phyloP scores from a whole-genome alignment of 1,140 invertebrate species.

The Scaptomyza hsui region DNA sequence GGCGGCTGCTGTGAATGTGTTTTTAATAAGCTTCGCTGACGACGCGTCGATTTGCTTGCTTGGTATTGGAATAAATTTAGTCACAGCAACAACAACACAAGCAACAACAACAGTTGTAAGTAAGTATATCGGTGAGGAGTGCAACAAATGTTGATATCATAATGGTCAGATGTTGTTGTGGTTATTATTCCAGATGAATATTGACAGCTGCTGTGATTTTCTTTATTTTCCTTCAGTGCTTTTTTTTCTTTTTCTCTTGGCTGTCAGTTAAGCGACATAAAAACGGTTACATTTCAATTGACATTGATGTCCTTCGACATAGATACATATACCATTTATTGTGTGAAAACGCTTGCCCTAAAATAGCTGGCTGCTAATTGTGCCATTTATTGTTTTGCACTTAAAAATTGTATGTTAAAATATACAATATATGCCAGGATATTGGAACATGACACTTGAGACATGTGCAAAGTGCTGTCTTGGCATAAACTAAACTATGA shows the following conservation, averaged over 20 bases:
- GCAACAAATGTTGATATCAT: neutral
- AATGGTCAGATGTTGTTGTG: neutral
- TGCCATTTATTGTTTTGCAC: neutral
- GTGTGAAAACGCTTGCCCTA: too few species aligned
- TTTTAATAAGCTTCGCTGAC: neutral
- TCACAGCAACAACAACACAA: too few species aligned
- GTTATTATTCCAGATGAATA: neutral
- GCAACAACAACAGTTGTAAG: neutral
- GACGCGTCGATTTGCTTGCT: neutral
- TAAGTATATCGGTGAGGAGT: neutral
- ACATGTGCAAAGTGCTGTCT: neutral
- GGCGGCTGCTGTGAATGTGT: neutral
- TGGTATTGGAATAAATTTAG: neutral
- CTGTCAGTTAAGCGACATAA: neutral
- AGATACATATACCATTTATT: neutral
- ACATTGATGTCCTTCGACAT: neutral
- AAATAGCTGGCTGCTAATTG: neutral
- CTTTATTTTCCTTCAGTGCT: too few species aligned
- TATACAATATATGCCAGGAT: neutral
- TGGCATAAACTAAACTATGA: neutral
- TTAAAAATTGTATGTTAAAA: neutral
- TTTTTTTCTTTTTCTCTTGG: too few species aligned
- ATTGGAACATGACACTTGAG: constrained; percentile 1
- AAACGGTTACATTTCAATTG: neutral
- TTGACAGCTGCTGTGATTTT: neutral